Evolutionary conservation across 1,140 invertebrate species (phyloP).

Genomic region (Lasaia peninsularis): DNA sequence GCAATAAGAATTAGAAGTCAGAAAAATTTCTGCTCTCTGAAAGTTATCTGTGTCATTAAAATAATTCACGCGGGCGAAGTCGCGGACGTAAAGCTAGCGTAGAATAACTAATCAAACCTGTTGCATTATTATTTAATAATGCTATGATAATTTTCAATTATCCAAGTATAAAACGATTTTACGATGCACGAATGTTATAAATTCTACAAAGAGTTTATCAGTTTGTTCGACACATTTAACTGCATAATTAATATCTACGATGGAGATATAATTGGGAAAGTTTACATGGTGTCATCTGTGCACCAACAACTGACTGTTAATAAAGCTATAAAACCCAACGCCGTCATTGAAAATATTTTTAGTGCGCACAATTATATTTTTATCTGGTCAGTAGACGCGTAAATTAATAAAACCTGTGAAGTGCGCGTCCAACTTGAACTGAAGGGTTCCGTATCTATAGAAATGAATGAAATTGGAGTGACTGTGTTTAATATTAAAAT

Average conservation of each 20-base stretch:
- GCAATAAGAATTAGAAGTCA: no score
- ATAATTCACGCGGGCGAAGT: no score
- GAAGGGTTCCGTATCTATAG: no score
- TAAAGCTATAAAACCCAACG: conserved; percentile 3
- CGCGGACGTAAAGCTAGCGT: no score
- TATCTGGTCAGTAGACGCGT: conserved; percentile 10
- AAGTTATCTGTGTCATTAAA: no score
- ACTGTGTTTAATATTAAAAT: no score
- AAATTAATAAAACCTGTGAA: conserved; percentile 23
- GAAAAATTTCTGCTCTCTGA: no score
- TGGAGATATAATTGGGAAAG: conserved; percentile 2
- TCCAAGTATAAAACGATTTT: background rate
- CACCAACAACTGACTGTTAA: background rate
- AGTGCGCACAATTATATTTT: conserved; percentile 11
- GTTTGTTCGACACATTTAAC: background rate
- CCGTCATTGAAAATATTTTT: conserved; percentile 8
- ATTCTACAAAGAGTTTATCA: background rate
- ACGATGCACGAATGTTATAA: background rate
- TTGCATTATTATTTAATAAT: no score
- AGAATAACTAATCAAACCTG: no score
- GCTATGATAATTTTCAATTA: background rate
- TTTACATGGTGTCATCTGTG: conserved; percentile 8
- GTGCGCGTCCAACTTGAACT: no score
- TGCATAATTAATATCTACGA: background rate
- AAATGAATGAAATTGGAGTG: no score